Conservation (phyloP, 2,888 invertebrate species). For the Pedicia rivosa region DNA sequence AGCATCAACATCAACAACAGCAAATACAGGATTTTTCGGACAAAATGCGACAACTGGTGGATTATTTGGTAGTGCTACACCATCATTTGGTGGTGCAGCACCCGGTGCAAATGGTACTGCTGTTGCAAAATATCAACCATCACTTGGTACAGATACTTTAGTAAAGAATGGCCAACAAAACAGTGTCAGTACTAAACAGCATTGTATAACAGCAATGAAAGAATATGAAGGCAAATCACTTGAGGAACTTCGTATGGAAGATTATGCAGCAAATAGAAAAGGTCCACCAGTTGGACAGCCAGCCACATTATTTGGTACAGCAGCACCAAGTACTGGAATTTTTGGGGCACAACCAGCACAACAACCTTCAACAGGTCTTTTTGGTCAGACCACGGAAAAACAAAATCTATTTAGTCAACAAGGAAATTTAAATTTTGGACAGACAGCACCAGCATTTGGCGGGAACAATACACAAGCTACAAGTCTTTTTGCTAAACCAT, state of each 20-base stretch:
- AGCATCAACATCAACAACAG: constrained; percentile 28
- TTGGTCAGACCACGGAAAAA: constrained; percentile 42
- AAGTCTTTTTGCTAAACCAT: constrained; percentile 50
- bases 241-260: constrained; percentile 88
- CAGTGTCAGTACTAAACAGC: constrained; percentile 82
- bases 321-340: constrained; percentile 28
- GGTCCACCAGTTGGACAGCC: constrained; percentile 37
- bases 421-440: constrained; percentile 31
- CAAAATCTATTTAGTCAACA: constrained; percentile 30
- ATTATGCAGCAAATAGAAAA: constrained; percentile 82
- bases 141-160: constrained; percentile 79
- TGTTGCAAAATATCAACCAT: constrained; percentile 66
- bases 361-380: constrained; percentile 32
- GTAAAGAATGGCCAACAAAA: constrained; percentile 73
- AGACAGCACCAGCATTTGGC: constrained; percentile 31
- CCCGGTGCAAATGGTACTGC: constrained; percentile 44
- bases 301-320: constrained; percentile 35
- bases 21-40: constrained; percentile 42
- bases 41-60: constrained; percentile 36
- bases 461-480: constrained; percentile 39
- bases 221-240: constrained; percentile 90
- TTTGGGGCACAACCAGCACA: constrained; percentile 28
- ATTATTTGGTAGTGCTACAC: constrained; percentile 33
- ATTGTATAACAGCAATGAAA: constrained; percentile 98
- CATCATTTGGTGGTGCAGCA: constrained; percentile 21